Evolutionary conservation across 1,140 invertebrate genomes (phyloP).

Genomic region (Panagrolaimus sp.): DNA sequence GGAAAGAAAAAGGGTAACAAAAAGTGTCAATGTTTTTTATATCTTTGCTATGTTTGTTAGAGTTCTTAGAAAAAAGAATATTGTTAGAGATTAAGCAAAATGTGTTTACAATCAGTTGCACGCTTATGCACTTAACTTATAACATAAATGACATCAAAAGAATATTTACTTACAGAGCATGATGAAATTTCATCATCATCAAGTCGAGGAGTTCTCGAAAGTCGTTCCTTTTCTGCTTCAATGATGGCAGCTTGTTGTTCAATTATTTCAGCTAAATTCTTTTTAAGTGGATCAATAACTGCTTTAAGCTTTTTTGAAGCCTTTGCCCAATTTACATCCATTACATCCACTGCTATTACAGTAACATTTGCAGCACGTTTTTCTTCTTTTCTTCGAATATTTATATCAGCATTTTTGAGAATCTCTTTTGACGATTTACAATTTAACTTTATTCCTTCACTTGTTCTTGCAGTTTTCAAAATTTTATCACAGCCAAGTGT

Average conservation of each 20-base stretch:
- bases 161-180: background rate
- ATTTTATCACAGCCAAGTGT: background rate
- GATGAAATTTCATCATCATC: background rate
- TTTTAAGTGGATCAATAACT: background rate
- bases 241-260: conserved; percentile 10
- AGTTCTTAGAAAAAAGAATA: too few relatives aligned
- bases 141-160: too few relatives aligned
- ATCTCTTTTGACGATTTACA: background rate
- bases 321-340: conserved; percentile 13
- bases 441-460: background rate
- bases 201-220: background rate
- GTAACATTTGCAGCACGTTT: conserved; percentile 5
- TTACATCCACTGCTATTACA: conserved; percentile 2
- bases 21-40: too few relatives aligned
- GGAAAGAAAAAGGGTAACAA: too few relatives aligned
- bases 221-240: background rate
- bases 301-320: background rate
- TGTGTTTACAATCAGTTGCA: too few relatives aligned
- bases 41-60: too few relatives aligned
- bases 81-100: too few relatives aligned
- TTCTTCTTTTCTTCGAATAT: conserved; percentile 7
- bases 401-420: background rate
- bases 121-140: too few relatives aligned
- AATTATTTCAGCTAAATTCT: background rate
- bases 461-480: background rate